Base-by-base conservation (phyloP, 2,797 vertebrate species). In the Cyclopterus lumpus region DNA sequence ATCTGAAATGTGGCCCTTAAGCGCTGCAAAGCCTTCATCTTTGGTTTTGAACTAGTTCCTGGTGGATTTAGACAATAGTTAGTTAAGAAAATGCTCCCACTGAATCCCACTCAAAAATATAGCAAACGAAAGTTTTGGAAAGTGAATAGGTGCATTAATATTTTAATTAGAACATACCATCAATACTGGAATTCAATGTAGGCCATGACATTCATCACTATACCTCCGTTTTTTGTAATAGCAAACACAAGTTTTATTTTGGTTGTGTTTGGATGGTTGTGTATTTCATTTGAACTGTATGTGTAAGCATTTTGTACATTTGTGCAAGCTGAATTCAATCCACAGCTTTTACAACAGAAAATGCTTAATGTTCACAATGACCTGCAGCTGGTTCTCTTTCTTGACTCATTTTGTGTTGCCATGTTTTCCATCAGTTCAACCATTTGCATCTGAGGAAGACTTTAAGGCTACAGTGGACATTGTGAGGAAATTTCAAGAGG, bases 401-500 rank as follows among this genome's bases (percentile, higher is more conserved):
- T 34, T 60, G 20, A 70, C 44, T 67, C 5, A 30, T 67, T 81
- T 77, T 64, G 34, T 38, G 38, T 51, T 24, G 26, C 1, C 32
- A 0, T 0, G 22, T 88, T 80, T 82, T 48, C 16, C 73, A 81
- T 87, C 90, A 99, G 98, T 99, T 81, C 96, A 90, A 36, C 98
- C 97, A 0, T 99, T 99, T 92, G 93, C 97, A 66, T 95, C 94
- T 57, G 87, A 96, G 74, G 84, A 95, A 64, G 97, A 99, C 86
- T 97, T 96, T 87, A 84, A 92, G 75, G 93, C 89, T 75, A 99
- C 97, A 0, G 77, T 86, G 22, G 88, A 91, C 55, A 95, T 95
- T 79, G 97, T 98, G 79, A 94, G 91, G 86, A 93, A 71, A 14
- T 99, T 99, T 94, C 91, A 94, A 90, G 91, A 93, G 71, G 97